These are phyloP conservation scores for Eupithecia pulchellata DNA, from an alignment of 2,888 invertebrate species.

Conservation along the genomic window DNA sequence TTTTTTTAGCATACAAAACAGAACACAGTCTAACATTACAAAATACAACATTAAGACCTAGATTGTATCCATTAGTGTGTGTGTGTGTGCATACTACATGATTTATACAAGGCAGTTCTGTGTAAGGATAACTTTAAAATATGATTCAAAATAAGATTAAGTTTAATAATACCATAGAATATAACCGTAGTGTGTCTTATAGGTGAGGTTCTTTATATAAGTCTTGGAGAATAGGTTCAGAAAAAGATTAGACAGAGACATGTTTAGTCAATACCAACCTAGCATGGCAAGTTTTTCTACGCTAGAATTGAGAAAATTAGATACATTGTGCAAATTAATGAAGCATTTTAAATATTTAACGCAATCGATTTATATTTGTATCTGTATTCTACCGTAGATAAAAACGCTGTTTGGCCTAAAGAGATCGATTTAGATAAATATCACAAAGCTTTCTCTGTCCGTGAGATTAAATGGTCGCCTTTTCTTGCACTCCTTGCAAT, in stretches of 20 bases:
- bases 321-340: too few species aligned
- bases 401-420: background rate
- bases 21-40: too few species aligned
- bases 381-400: background rate
- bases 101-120: too few species aligned
- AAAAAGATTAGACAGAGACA: too few species aligned
- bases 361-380: too few species aligned
- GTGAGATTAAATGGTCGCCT: background rate
- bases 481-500: background rate
- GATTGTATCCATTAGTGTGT: too few species aligned
- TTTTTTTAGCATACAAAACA: too few species aligned
- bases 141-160: too few species aligned
- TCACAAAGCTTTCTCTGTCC: background rate
- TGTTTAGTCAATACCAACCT: background rate
- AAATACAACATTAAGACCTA: too few species aligned
- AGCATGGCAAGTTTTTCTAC: background rate
- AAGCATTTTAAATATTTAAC: too few species aligned
- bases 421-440: background rate
- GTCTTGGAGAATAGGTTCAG: background rate
- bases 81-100: too few species aligned
- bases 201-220: background rate
- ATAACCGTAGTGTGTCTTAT: background rate
- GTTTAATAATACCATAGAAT: background rate
- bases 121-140: too few species aligned
- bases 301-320: background rate